These are phyloP conservation scores for Alosa sapidissima DNA, from an alignment of 2,797 vertebrate species.

Conservation along the genomic window DNA sequence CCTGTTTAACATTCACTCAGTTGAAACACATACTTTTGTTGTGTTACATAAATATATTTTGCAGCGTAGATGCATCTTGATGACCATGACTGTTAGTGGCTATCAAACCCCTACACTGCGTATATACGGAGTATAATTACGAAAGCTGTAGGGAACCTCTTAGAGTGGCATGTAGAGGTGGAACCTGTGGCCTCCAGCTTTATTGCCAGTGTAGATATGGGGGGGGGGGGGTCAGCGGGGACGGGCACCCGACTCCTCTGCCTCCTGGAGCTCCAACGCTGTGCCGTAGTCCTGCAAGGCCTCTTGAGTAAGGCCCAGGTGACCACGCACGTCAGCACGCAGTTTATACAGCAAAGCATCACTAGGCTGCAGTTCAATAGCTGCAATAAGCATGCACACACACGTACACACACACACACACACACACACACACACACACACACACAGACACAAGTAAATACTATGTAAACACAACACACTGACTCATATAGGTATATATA, in stretches of 20 bases:
- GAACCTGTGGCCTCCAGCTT: background rate
- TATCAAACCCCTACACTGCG: background rate
- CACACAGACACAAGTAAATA: slow-evolving; percentile 20
- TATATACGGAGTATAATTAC: background rate
- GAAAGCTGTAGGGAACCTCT: background rate
- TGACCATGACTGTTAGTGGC: background rate
- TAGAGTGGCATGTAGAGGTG: background rate
- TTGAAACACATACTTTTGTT: background rate
- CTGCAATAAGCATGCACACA: slow-evolving; percentile 56
- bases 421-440: slow-evolving; percentile 10
- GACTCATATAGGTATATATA: background rate
- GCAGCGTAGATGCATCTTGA: background rate
- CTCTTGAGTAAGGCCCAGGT: slow-evolving; percentile 67
- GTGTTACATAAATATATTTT: background rate
- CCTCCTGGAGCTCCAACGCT: slow-evolving; percentile 68
- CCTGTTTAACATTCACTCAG: background rate
- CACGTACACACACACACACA: background rate
- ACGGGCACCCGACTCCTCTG: background rate
- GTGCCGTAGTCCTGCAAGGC: slow-evolving; percentile 74
- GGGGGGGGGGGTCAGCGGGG: background rate
- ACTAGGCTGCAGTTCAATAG: slow-evolving; percentile 70
- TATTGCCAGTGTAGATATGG: background rate
- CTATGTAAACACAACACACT: background rate
- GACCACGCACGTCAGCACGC: slow-evolving; percentile 74
- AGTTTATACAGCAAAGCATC: slow-evolving; percentile 70